Base-by-base conservation (phyloP, 2,888 invertebrate genomes). In the Fragum whitleyi region DNA sequence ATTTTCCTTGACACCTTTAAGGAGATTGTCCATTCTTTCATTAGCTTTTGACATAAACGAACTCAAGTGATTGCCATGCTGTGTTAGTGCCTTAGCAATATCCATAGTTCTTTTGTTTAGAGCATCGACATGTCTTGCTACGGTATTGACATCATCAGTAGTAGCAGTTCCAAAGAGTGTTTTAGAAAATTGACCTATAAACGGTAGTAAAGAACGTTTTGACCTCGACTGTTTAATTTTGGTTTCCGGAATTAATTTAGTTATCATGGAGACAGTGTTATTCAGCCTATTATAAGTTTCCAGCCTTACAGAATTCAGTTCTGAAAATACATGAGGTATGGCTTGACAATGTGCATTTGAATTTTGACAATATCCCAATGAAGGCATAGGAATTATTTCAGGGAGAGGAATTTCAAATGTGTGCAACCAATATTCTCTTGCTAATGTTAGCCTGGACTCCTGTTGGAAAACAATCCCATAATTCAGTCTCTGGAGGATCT, bases 131-230 rank as follows among this genome's bases (percentile, higher is more conserved):
- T 81, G 78, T 16, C 62, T 28, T 29, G 70, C 71, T n/a, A 85
- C 29, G 19, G 32, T 74, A 36, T 75, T 67, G 7, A 82, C 77
- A 75, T 82, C 85, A 57, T 76, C 77, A 3, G 68, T 19, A 28
- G 83, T 86, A 0, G 85, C 85, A 9, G 83, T 83, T 9, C 81
- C 81, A 77, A 86, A 83, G 0, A 86, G 47, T n/a, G 59, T 70
- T 72, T 77, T 78, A 1, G 82, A 85, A 7, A 85, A 61, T n/a
- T 75, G 29, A 28, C 85, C 80, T 26, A 80, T 75, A 65, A 85
- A 83, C 14, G 79, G 77, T 32, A 85, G 71, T 1, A 82, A 39
- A 16, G 77, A 68, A 14, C 79, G 36, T 51, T 73, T 73, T 59
- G 51, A 47, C 23, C 71, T 51, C 2, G 59, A 75, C 14, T n/a